Evolutionary conservation across 2,797 vertebrate genomes (phyloP).

Genomic region (Hapalemur alaotrensis): DNA sequence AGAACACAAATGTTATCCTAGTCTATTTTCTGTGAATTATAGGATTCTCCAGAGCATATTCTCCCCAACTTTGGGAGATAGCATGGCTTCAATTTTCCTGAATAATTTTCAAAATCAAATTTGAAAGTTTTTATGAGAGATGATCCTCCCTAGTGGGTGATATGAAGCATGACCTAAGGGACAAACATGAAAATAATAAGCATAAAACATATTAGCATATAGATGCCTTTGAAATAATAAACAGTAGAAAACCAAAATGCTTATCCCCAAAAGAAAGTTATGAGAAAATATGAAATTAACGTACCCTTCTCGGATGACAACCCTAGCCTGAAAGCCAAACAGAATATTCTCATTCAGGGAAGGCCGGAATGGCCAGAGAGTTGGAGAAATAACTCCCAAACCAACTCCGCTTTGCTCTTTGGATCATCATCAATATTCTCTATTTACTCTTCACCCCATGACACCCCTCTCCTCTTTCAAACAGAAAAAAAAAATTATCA

Average conservation of each 20-base stretch:
- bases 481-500: background rate
- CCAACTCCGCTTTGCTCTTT: background rate
- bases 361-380: background rate
- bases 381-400: background rate
- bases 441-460: background rate
- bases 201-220: conserved; percentile 75
- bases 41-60: conserved; percentile 71
- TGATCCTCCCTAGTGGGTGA: conserved; percentile 69
- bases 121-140: conserved; percentile 78
- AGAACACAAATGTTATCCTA: conserved; percentile 66
- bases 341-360: background rate
- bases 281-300: conserved; percentile 61
- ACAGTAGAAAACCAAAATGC: conserved; percentile 66
- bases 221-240: conserved; percentile 78
- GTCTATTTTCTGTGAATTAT: conserved; percentile 67
- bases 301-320: conserved; percentile 31
- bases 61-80: conserved; percentile 64
- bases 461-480: background rate
- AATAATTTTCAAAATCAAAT: conserved; percentile 81
- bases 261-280: conserved; percentile 71
- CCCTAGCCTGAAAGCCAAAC: conserved; percentile 23
- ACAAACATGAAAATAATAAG: conserved; percentile 72
- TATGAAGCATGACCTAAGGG: conserved; percentile 69
- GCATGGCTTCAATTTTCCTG: conserved; percentile 69
- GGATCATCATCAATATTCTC: background rate